These are phyloP conservation scores for Microtus montanus DNA, from an alignment of 2,113 vertebrate species.

Conservation along the genomic window DNA sequence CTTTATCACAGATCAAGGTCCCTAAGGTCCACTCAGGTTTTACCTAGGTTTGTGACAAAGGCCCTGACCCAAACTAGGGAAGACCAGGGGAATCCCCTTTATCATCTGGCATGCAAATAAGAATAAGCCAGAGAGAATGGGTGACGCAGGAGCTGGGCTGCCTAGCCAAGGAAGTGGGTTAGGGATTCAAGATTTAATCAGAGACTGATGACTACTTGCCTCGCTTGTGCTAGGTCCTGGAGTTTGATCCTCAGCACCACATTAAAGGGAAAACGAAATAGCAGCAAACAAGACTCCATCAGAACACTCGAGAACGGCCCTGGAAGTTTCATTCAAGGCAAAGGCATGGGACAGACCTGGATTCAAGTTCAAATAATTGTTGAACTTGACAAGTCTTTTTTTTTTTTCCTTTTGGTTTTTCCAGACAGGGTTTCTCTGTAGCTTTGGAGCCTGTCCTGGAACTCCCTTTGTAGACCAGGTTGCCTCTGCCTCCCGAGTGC, in stretches of 20 bases:
- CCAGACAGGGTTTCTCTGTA: no score
- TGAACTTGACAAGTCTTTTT: slow-evolving; percentile 19
- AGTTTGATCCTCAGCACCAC: not conserved
- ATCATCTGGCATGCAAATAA: not conserved
- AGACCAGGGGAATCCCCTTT: not conserved
- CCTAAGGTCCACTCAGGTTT: not conserved
- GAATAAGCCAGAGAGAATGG: not conserved
- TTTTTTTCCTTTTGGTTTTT: not conserved
- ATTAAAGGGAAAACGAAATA: not conserved
- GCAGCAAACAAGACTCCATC: not conserved
- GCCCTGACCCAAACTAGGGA: not conserved
- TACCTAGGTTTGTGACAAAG: not conserved
- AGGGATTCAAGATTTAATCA: not conserved
- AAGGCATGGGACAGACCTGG: not conserved
- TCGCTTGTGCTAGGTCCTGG: not conserved
- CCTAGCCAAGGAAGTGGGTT: not conserved
- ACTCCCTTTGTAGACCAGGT: no score
- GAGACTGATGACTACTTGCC: not conserved
- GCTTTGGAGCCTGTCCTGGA: no score
- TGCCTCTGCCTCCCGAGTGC: no score
- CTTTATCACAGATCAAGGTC: not conserved
- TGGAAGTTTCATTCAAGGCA: not conserved
- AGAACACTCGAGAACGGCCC: not conserved
- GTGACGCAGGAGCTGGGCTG: not conserved
- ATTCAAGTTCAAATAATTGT: slow-evolving; percentile 19